Percentiles rank a stretch among this genome's conserved stretches.
Evolutionary conservation across 1,140 invertebrate genomes (phyloP).

Genomic region (Arctopsyche grandis): DNA sequence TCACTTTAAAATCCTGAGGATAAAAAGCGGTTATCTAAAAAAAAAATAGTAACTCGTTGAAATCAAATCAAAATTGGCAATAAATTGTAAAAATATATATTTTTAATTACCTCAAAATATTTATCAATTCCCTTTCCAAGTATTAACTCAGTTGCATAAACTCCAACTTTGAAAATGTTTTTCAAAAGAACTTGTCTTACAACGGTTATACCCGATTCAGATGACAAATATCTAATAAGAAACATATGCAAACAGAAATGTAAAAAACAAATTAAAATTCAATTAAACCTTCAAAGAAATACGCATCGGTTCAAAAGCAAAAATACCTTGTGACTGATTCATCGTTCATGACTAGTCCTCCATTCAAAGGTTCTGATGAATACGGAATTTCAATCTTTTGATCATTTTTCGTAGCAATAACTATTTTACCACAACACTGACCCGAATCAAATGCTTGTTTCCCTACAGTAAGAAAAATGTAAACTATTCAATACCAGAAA

Average conservation of each 20-base stretch:
- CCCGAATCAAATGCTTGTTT: slow-evolving; percentile 48
- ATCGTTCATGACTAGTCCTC: slow-evolving; percentile 46
- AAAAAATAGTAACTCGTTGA: slow-evolving; percentile 14
- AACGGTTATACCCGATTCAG: slow-evolving; percentile 44
- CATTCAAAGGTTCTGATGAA: slow-evolving; percentile 46
- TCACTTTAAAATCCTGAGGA: slow-evolving; percentile 48
- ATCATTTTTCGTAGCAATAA: slow-evolving; percentile 49
- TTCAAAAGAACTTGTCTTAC: slow-evolving; percentile 47
- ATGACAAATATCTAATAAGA: slow-evolving; percentile 51
- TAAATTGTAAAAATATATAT: background rate
- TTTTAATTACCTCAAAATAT: slow-evolving; percentile 48
- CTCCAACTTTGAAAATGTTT: slow-evolving; percentile 50
- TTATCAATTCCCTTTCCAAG: slow-evolving; percentile 49
- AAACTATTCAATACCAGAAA: background rate
- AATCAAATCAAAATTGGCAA: slow-evolving; percentile 12
- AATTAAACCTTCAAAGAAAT: slow-evolving; percentile 1
- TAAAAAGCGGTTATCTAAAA: slow-evolving; percentile 52
- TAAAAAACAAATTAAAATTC: too few relatives aligned
- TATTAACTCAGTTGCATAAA: slow-evolving; percentile 49
- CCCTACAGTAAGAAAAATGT: slow-evolving; percentile 46
- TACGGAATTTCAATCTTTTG: slow-evolving; percentile 50
- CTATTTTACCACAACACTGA: slow-evolving; percentile 51
- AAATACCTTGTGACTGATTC: slow-evolving; percentile 47
- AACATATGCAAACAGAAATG: too few relatives aligned
- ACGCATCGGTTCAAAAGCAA: background rate